These are phyloP conservation scores for Saxicola maurus DNA, from an alignment of 2,797 vertebrate genomes.

Conservation along the genomic window DNA sequence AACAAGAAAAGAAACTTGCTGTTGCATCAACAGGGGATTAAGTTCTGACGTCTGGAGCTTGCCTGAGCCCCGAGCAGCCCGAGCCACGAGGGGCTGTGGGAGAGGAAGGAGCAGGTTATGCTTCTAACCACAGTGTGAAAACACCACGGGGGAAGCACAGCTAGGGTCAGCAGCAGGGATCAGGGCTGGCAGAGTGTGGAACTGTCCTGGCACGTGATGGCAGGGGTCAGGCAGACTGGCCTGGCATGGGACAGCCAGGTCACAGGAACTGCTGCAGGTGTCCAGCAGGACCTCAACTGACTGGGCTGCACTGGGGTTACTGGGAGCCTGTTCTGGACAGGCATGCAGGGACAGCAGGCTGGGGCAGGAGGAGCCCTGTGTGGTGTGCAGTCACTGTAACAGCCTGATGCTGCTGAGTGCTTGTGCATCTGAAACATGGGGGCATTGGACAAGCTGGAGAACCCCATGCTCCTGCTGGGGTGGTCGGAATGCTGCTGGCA, in stretches of 20 bases:
- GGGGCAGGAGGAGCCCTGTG: not conserved
- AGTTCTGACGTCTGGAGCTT: not conserved
- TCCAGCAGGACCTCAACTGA: not conserved
- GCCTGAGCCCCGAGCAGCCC: not conserved
- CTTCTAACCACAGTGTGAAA: not conserved
- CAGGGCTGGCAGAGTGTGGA: not conserved
- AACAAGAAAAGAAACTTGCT: conserved; percentile 25
- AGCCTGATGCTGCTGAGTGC: not conserved
- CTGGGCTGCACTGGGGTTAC: not conserved
- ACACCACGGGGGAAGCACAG: not conserved
- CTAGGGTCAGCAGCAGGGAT: not conserved
- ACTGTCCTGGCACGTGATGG: not conserved
- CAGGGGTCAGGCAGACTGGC: not conserved
- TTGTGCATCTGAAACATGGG: not conserved
- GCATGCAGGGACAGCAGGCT: not conserved
- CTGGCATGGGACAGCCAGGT: not conserved
- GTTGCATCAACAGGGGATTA: conserved; percentile 41
- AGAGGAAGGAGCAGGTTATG: not conserved
- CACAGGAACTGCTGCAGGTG: fast-evolving
- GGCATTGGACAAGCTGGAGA: not conserved
- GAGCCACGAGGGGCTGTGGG: not conserved
- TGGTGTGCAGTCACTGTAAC: not conserved
- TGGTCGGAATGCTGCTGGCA: fast-evolving
- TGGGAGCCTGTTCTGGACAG: not conserved
- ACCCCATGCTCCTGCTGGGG: not conserved